These are phyloP conservation scores for Otolemur garnettii DNA, from an alignment of 2,113 vertebrate species.

Conservation along the genomic window DNA sequence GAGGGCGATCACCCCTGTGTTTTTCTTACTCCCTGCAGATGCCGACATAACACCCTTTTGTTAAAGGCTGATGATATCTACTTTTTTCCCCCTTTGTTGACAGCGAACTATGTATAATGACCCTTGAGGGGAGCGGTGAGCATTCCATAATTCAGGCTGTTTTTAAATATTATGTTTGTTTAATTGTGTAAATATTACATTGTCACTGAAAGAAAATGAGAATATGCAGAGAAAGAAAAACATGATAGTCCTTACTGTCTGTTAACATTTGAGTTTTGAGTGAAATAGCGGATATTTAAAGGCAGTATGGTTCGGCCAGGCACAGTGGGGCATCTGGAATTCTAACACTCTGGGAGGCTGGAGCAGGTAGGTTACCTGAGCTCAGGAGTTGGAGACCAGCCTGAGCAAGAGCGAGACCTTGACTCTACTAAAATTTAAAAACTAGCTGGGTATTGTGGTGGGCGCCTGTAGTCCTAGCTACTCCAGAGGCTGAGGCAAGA, in stretches of 20 bases:
- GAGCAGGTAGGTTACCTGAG: too few species aligned
- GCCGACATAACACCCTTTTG: neutral
- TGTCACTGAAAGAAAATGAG: neutral
- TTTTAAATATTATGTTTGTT: neutral
- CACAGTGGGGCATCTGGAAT: too few species aligned
- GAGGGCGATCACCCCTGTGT: neutral
- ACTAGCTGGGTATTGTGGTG: too few species aligned
- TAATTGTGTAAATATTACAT: neutral
- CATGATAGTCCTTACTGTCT: neutral
- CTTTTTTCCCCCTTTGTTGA: slow-evolving; percentile 1
- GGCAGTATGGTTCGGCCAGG: neutral
- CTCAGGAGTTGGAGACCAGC: too few species aligned
- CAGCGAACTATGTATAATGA: neutral
- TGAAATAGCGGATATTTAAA: slow-evolving; percentile 26
- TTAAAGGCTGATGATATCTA: neutral
- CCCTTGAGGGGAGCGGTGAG: neutral
- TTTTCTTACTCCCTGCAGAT: slow-evolving; percentile 33
- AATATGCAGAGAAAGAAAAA: neutral
- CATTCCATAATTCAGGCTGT: neutral
- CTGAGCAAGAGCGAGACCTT: too few species aligned
- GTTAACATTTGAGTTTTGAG: slow-evolving; percentile 31
- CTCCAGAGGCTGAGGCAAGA: too few species aligned
- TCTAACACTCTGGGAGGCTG: too few species aligned
- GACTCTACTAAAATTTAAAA: too few species aligned
- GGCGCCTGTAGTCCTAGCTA: too few species aligned